Conservation (phyloP, 1,140 invertebrate genomes). For the Drosophila navojoa region DNA sequence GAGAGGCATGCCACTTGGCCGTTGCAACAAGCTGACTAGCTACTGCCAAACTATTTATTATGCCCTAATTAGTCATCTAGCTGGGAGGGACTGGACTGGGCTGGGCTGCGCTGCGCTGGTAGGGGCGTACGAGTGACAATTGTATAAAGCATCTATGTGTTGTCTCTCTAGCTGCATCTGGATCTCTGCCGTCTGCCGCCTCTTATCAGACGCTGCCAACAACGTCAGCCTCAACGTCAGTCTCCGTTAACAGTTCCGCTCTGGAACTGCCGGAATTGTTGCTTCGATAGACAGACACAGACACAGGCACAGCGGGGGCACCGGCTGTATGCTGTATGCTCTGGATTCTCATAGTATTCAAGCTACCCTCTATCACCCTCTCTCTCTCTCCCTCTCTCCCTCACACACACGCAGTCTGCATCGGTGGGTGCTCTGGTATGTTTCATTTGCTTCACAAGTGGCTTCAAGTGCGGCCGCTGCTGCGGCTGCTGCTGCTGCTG, state of each 20-base stretch:
- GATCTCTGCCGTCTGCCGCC: neutral
- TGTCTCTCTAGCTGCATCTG: neutral
- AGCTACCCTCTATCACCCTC: neutral
- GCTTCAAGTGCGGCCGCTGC: constrained; percentile 44
- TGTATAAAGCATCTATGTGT: constrained; percentile 6
- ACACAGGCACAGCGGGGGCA: constrained; percentile 18
- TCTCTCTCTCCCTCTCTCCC: neutral
- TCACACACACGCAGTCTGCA: too few relatives aligned
- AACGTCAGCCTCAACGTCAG: constrained; percentile 25
- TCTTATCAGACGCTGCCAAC: constrained; percentile 35
- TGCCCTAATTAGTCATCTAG: constrained; percentile 64
- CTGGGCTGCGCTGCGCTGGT: neutral
- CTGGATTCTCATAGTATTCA: neutral
- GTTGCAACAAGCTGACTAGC: neutral
- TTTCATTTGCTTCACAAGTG: constrained; percentile 68
- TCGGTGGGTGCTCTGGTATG: constrained; percentile 53
- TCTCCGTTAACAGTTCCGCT: constrained; percentile 47
- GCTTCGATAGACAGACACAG: constrained; percentile 25
- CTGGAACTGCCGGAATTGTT: constrained; percentile 48
- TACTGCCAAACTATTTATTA: constrained; percentile 48
- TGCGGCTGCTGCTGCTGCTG: constrained; percentile 30
- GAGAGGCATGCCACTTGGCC: constrained; percentile 46
- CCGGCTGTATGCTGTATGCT: neutral
- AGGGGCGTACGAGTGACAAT: constrained; percentile 43
- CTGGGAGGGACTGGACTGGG: neutral